phyloP scores from a whole-genome alignment of 1,140 invertebrate species.

The Amphibalanus amphitrite region DNA sequence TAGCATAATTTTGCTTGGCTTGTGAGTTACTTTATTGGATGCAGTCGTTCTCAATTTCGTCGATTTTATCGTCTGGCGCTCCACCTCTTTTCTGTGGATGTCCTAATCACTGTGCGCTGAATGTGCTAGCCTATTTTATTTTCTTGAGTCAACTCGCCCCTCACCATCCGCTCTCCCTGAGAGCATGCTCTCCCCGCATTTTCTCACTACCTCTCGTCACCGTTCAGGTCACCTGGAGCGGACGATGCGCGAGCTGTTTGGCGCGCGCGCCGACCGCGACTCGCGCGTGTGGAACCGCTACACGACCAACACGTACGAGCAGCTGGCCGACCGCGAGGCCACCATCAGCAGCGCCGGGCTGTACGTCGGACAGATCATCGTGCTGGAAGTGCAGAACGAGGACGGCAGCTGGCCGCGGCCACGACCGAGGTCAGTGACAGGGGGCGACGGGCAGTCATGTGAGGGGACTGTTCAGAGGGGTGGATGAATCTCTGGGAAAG shows the following conservation, averaged over 20 bases:
- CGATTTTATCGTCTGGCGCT: not conserved
- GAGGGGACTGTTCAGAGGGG: no score
- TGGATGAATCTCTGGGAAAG: no score
- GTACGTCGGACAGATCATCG: conserved; percentile 28
- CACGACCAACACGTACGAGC: conserved; percentile 30
- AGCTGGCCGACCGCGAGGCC: conserved; percentile 26
- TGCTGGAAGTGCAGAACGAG: conserved; percentile 31
- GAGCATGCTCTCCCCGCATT: not conserved
- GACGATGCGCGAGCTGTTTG: conserved; percentile 27
- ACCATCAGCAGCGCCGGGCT: conserved; percentile 31
- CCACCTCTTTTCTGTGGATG: not conserved
- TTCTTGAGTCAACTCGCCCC: not conserved
- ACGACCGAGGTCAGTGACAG: not conserved
- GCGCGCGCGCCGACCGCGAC: conserved; percentile 27
- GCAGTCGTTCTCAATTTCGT: not conserved
- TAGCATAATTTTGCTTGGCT: no score
- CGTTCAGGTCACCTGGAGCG: conserved; percentile 3
- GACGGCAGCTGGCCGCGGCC: conserved; percentile 34
- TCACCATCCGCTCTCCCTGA: not conserved
- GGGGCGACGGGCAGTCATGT: no score
- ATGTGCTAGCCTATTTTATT: not conserved
- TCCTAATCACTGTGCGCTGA: not conserved
- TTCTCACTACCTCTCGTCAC: not conserved
- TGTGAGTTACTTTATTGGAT: no score
- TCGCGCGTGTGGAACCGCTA: conserved; percentile 32